phyloP scores from a whole-genome alignment of 2,797 vertebrate species.

The Sebastes minor region DNA sequence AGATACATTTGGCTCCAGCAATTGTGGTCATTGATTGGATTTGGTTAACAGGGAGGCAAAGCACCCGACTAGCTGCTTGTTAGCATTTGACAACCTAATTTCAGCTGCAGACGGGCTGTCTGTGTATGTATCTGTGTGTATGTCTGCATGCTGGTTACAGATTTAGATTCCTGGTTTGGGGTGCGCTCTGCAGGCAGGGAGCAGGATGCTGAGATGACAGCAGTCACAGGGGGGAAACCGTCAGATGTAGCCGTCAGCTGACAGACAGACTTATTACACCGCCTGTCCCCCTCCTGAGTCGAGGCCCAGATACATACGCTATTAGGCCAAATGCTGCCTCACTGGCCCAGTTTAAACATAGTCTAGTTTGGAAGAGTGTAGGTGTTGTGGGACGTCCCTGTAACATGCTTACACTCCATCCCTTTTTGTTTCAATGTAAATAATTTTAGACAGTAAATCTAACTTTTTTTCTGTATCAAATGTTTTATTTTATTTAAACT shows the following conservation, averaged over 20 bases:
- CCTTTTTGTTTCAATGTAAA: background rate
- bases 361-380: slow-evolving; percentile 41
- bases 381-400: slow-evolving; percentile 28
- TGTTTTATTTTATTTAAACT: slow-evolving; percentile 24
- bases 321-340: slow-evolving; percentile 65
- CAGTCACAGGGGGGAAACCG: slow-evolving; percentile 49
- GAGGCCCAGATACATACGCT: slow-evolving; percentile 69
- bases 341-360: slow-evolving; percentile 56
- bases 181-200: slow-evolving; percentile 39
- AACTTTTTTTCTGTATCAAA: background rate
- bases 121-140: slow-evolving; percentile 5
- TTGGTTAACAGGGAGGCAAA: slow-evolving; percentile 30
- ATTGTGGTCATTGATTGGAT: slow-evolving; percentile 5
- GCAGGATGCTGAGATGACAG: slow-evolving; percentile 67
- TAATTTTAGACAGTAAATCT: background rate
- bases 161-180: slow-evolving; percentile 54
- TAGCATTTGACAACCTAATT: slow-evolving; percentile 55
- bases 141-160: slow-evolving; percentile 30
- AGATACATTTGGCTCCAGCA: background rate
- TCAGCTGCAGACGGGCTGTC: slow-evolving; percentile 32
- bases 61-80: slow-evolving; percentile 31
- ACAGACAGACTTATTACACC: slow-evolving; percentile 69
- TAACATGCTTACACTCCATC: background rate
- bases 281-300: slow-evolving; percentile 65
- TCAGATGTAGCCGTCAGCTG: slow-evolving; percentile 68